phyloP scores from a whole-genome alignment of 2,113 vertebrate genomes.

The Leucopternis melanops region DNA sequence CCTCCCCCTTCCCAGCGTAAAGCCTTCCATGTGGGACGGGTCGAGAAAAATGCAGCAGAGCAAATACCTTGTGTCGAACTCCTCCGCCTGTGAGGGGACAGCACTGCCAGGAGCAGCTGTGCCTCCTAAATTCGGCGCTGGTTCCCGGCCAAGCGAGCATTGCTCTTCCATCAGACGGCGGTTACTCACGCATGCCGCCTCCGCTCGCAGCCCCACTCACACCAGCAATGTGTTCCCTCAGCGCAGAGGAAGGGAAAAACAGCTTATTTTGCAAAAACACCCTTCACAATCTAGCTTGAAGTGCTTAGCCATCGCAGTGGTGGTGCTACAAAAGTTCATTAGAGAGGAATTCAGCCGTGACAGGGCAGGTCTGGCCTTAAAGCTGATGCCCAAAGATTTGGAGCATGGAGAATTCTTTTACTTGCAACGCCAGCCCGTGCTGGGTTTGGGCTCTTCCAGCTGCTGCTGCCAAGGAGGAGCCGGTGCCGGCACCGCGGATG shows the following conservation, averaged over 20 bases:
- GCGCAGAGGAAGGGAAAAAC: not conserved
- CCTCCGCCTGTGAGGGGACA: not conserved
- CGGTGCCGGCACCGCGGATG: fast-evolving
- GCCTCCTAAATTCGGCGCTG: not conserved
- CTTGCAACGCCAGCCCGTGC: fast-evolving
- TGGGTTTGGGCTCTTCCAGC: not conserved
- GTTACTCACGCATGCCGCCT: not conserved
- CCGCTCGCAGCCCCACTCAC: not conserved
- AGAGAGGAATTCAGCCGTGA: fast-evolving
- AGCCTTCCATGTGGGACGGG: fast-evolving
- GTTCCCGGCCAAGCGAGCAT: not conserved
- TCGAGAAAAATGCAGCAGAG: fast-evolving
- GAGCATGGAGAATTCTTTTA: fast-evolving
- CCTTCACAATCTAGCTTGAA: fast-evolving
- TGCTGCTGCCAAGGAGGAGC: not conserved
- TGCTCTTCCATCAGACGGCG: not conserved
- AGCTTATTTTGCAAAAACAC: not conserved
- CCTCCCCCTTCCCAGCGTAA: fast-evolving
- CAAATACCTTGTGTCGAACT: fast-evolving
- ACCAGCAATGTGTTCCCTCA: fast-evolving
- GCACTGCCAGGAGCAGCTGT: not conserved
- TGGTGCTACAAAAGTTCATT: fast-evolving
- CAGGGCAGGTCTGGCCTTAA: not conserved
- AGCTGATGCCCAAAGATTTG: not conserved
- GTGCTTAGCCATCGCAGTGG: fast-evolving